These are phyloP conservation scores for Epicampocera succincta DNA, from an alignment of 2,888 invertebrate species.

Conservation along the genomic window DNA sequence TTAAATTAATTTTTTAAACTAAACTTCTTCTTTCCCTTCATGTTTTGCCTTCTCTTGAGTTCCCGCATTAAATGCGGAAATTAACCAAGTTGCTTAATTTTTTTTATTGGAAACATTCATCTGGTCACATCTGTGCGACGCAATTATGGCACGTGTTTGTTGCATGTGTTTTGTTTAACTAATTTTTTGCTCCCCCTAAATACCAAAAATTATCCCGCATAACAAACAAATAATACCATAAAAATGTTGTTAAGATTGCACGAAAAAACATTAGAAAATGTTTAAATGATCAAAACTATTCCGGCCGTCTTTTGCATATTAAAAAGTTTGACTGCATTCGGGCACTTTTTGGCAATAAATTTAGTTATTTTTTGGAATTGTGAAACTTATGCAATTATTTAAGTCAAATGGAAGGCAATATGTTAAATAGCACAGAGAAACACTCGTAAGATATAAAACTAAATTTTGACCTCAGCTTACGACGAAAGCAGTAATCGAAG, in stretches of 20 bases:
- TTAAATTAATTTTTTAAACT: constrained; percentile 44
- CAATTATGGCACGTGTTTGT: constrained; percentile 68
- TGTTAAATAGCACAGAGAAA: too few species aligned
- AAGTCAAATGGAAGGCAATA: too few species aligned
- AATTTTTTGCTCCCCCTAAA: neutral
- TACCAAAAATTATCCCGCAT: constrained; percentile 44
- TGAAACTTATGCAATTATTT: too few species aligned
- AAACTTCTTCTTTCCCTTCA: constrained; percentile 14
- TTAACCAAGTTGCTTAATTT: constrained; percentile 33
- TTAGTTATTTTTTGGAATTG: too few species aligned
- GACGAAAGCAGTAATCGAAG: too few species aligned
- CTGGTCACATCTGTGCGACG: constrained; percentile 53
- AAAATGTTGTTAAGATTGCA: neutral
- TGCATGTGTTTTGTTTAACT: constrained; percentile 25
- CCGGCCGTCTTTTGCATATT: too few species aligned
- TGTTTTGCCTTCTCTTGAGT: neutral
- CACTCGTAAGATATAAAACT: too few species aligned
- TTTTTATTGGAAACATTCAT: constrained; percentile 5
- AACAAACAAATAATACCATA: neutral
- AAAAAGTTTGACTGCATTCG: too few species aligned
- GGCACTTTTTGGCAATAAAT: too few species aligned
- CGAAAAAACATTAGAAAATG: neutral
- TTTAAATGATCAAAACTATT: neutral
- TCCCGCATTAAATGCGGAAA: constrained; percentile 66
- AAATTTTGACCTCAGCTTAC: too few species aligned